phyloP scores from a whole-genome alignment of 2,888 invertebrate genomes.

The Tetranychus piercei region DNA sequence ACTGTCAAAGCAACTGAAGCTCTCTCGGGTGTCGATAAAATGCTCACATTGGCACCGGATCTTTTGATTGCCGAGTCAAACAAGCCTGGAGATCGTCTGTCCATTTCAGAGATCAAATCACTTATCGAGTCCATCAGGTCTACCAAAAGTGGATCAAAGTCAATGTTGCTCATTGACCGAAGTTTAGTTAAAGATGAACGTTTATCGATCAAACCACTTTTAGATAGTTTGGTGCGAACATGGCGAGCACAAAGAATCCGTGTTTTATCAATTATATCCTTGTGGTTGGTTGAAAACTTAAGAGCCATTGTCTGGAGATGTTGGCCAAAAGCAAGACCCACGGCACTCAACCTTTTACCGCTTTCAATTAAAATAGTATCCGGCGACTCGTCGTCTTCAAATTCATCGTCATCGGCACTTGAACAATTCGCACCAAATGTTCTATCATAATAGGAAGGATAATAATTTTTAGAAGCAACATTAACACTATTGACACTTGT shows the following conservation, averaged over 20 bases:
- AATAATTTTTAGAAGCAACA: not conserved
- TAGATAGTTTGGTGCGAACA: not conserved
- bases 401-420: not conserved
- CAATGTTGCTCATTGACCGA: constrained; percentile 5
- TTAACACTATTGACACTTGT: not conserved
- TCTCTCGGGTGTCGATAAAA: not conserved
- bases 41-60: not conserved
- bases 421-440: not conserved
- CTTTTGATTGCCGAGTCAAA: not conserved
- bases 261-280: constrained; percentile 3
- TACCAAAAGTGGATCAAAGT: constrained; percentile 3
- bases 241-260: constrained; percentile 3
- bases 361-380: not conserved
- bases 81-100: not conserved
- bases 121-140: constrained; percentile 1
- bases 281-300: not conserved
- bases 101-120: not conserved
- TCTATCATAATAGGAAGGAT: not conserved
- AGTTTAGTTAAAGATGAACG: not conserved
- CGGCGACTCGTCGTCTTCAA: not conserved
- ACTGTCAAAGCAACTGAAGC: not conserved
- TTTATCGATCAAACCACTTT: not conserved
- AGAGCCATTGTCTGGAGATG: not conserved
- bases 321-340: not conserved
- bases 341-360: constrained; percentile 5